A percentile compares a stretch with the other conserved stretches of the same genome.
Evolutionary conservation across 2,888 invertebrate genomes (phyloP).

Genomic region (Drosophila anomalata): DNA sequence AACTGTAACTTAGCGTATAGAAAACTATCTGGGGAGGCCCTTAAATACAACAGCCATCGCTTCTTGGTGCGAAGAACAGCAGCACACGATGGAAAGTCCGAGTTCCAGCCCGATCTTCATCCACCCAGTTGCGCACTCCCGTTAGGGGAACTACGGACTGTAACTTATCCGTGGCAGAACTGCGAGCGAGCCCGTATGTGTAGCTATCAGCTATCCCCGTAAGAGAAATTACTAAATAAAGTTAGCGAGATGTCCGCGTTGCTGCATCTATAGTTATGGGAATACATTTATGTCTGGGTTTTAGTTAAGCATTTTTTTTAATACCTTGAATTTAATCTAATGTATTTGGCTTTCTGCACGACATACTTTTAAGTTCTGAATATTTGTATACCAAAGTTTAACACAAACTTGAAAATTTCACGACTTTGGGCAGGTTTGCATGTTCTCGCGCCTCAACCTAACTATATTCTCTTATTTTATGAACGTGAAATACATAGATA

Average conservation of each 20-base stretch:
- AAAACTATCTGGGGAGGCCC: conserved; percentile 28
- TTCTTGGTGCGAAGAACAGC: not conserved
- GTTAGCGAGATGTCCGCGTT: not conserved
- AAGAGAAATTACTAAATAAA: conserved; percentile 1
- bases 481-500: not conserved
- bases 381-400: conserved; percentile 1
- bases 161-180: not conserved
- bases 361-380: not conserved
- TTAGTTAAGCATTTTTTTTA: not conserved
- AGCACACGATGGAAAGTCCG: not conserved
- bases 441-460: not conserved
- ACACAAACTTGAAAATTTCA: conserved; percentile 1
- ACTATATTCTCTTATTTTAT: conserved; percentile 1
- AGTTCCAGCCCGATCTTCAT: not conserved
- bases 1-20: conserved; percentile 59
- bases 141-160: not conserved
- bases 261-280: not conserved
- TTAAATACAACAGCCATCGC: not conserved
- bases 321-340: not conserved
- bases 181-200: not conserved
- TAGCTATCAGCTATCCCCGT: not conserved
- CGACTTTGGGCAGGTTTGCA: not conserved
- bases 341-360: not conserved
- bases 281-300: not conserved
- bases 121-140: not conserved